Evolutionary conservation across 2,888 invertebrate species (phyloP), one percentile per base, ranked within the genome.

Genomic region (Mallateleia sp.): DNA sequence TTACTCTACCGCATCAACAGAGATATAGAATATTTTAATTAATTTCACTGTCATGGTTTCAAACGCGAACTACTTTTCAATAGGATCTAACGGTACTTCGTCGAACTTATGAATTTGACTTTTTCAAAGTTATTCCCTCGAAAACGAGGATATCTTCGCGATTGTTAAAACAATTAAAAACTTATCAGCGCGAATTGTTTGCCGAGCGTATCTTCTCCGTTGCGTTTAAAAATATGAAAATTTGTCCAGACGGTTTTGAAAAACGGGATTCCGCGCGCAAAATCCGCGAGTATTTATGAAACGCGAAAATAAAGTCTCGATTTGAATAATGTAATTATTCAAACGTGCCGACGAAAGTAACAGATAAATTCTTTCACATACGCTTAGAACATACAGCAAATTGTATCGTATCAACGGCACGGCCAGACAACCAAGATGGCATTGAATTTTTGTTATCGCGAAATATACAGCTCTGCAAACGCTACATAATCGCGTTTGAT

Each of bases 401-500:
- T 75, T 71, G 84, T 78, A 80, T 85, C 79, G 67, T 89, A 90
- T 89, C 85, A 85, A 67, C 87, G 60, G 38, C 66, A 11, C 60
- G 62, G 66, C 81, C 82, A 86, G 77, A 80, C 88, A 60, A 45
- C 62, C 67, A 77, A 86, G 82, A 85, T 74, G 85, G 84, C 89
- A 90, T 91, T 91, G 88, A 91, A 92, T 93, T 93, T 92, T 92
- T 92, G 90, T 92, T 89, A 88, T 90, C 91, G 87, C 82, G 64
- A 84, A 91, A 91, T 91, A 92, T 88, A 89, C 91, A 85, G 88
- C 88, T 88, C 78, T 67, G 74, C 56, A 81, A 86, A 85, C 85
- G 90, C 90, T 84, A 90, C 89, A 90, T 93, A 93, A 93, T 93
- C 93, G 92, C 90, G 88, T 93, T 93, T 92, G 89, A 91, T 91